phyloP scores from a whole-genome alignment of 2,888 invertebrate species.

The Suillia variegata region DNA sequence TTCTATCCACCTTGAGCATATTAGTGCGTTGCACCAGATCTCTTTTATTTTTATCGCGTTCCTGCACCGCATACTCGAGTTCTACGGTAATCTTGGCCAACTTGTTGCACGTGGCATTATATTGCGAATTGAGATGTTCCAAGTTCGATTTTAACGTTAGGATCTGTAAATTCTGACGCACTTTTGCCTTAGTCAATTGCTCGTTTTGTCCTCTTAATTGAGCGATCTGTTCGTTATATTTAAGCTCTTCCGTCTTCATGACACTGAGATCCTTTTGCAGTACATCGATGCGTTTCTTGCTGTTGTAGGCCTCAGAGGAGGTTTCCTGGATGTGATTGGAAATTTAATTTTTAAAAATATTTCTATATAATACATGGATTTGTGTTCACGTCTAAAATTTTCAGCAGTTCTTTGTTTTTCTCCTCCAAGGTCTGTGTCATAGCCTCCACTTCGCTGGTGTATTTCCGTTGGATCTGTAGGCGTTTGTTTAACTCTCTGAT shows the following conservation, averaged over 20 bases:
- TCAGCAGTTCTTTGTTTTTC: slow-evolving; percentile 56
- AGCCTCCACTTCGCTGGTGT: slow-evolving; percentile 55
- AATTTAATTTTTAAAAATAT: not conserved
- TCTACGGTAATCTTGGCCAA: slow-evolving; percentile 55
- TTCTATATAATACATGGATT: too few species aligned
- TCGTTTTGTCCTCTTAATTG: slow-evolving; percentile 46
- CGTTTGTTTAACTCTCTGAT: slow-evolving; percentile 56
- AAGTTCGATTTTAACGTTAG: slow-evolving; percentile 56
- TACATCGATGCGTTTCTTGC: slow-evolving; percentile 52
- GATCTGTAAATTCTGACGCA: slow-evolving; percentile 58
- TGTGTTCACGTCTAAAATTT: slow-evolving; percentile 57
- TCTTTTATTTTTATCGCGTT: slow-evolving; percentile 53
- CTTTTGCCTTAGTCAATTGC: slow-evolving; percentile 51
- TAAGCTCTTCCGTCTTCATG: slow-evolving; percentile 48
- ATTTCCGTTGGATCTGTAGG: slow-evolving; percentile 54
- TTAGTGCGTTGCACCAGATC: slow-evolving; percentile 52
- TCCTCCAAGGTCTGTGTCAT: slow-evolving; percentile 53
- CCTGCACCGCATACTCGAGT: slow-evolving; percentile 52
- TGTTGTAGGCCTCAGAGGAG: slow-evolving; percentile 55
- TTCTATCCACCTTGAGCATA: slow-evolving; percentile 46
- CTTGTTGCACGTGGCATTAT: slow-evolving; percentile 54
- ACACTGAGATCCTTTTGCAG: slow-evolving; percentile 47
- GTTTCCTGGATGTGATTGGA: slow-evolving; percentile 51
- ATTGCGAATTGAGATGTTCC: slow-evolving; percentile 54
- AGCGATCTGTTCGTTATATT: slow-evolving; percentile 48